A percentile compares a stretch with the other conserved stretches of the same genome.
These are phyloP conservation scores for Orientallactaga bullata DNA, from an alignment of 2,113 vertebrate genomes.

Conservation along the genomic window DNA sequence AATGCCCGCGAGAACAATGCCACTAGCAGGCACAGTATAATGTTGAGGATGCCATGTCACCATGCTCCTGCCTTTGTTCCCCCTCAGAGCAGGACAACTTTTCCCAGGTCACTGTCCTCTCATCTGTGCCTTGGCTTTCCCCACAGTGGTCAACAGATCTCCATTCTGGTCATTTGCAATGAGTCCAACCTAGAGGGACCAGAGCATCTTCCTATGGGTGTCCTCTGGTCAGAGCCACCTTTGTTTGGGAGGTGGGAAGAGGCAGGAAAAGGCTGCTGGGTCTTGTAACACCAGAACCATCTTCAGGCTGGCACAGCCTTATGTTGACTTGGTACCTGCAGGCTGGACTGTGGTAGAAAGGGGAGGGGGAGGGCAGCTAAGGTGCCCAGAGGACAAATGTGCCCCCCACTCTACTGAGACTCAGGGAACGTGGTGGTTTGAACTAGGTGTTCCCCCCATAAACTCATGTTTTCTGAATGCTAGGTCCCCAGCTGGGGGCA, in stretches of 20 bases:
- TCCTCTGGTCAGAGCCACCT: not conserved
- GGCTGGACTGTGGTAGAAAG: not conserved
- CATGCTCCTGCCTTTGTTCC: no score
- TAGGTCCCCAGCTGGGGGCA: no score
- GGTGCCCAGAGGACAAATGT: not conserved
- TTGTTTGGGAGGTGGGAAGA: not conserved
- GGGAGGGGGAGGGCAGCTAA: not conserved
- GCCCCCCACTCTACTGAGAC: not conserved
- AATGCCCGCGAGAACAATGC: not conserved
- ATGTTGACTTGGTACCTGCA: not conserved
- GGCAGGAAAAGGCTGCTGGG: not conserved
- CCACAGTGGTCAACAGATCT: rapidly evolving
- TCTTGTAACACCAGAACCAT: not conserved
- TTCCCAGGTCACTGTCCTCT: no score
- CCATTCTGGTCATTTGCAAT: not conserved
- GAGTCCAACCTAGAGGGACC: not conserved
- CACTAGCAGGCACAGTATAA: no score
- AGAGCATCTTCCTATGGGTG: not conserved
- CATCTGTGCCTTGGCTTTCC: not conserved
- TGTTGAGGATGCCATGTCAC: no score
- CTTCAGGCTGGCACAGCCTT: not conserved
- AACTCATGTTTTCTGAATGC: no score
- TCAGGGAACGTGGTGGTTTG: no score
- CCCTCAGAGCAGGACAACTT: no score
- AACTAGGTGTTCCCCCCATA: no score